A percentile compares a stretch with the other conserved stretches of the same genome.
Evolutionary conservation across 2,888 invertebrate genomes (phyloP).

Genomic region (Diadegma fenestrale): DNA sequence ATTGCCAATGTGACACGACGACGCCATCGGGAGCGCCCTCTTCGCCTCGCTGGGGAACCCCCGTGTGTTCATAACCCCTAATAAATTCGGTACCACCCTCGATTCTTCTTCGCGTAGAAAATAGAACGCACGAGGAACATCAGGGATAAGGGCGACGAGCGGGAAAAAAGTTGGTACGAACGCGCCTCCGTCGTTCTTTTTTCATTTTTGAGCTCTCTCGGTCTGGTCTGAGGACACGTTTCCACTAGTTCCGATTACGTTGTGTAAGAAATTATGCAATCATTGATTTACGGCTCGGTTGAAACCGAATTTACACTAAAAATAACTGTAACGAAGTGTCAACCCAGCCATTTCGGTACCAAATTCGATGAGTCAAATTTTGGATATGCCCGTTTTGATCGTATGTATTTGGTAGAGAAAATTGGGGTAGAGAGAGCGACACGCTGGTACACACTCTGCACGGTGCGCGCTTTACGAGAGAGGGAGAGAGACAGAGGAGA

Average conservation of each 20-base stretch:
- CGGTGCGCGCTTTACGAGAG: conserved; percentile 54
- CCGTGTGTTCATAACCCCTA: conserved; percentile 32
- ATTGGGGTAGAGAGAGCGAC: conserved; percentile 21
- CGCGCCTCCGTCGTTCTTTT: neutral
- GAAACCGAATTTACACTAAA: neutral
- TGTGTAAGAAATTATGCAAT: neutral
- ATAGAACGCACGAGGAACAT: neutral
- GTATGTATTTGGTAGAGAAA: neutral
- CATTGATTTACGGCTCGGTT: neutral
- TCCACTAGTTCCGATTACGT: no score
- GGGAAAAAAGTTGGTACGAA: neutral
- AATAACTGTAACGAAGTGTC: neutral
- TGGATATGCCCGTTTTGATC: neutral
- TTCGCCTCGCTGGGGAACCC: conserved; percentile 43
- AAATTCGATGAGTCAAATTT: conserved; percentile 10
- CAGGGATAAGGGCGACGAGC: neutral
- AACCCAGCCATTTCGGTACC: conserved; percentile 5
- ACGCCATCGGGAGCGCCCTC: conserved; percentile 53
- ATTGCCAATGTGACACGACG: conserved; percentile 41
- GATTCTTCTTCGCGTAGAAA: conserved; percentile 6
- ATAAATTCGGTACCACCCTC: conserved; percentile 36
- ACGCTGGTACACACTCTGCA: conserved; percentile 35
- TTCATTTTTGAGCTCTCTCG: neutral
- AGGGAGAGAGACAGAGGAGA: conserved; percentile 61
- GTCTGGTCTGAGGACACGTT: neutral